phyloP scores from a whole-genome alignment of 2,113 vertebrate species.

The Campylomormyrus tamandua region DNA sequence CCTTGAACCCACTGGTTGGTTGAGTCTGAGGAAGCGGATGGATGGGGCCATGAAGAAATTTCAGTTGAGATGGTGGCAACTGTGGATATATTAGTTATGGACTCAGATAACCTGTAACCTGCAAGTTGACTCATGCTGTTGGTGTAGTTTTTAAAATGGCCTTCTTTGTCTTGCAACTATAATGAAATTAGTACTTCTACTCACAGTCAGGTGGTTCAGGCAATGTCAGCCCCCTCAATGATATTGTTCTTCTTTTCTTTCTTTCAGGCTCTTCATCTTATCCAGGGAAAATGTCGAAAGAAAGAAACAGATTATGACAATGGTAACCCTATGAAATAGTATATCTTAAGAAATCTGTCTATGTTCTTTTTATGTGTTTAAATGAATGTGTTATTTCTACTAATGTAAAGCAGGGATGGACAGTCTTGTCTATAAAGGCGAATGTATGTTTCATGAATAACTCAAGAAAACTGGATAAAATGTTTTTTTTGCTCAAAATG shows the following conservation, averaged over 20 bases:
- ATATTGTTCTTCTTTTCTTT: neutral
- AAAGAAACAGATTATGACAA: neutral
- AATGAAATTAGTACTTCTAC: neutral
- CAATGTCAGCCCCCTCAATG: neutral
- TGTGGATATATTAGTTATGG: neutral
- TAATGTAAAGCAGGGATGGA: neutral
- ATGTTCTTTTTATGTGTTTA: neutral
- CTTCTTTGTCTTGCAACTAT: neutral
- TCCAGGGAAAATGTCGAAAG: neutral
- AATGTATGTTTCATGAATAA: neutral
- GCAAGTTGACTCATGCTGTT: neutral
- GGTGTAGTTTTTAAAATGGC: neutral
- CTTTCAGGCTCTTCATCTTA: neutral
- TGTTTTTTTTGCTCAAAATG: neutral
- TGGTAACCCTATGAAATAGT: neutral
- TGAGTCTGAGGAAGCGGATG: neutral
- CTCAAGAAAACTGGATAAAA: neutral
- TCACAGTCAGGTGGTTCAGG: neutral
- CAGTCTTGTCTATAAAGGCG: neutral
- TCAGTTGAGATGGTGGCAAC: neutral
- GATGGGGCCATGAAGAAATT: neutral
- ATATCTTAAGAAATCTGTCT: neutral
- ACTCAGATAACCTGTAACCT: neutral
- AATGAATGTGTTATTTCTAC: neutral
- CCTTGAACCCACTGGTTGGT: neutral